Evolutionary conservation across 2,113 vertebrate genomes (phyloP), one percentile per base, ranked within the genome.

Genomic region (Macquaria ambigua): DNA sequence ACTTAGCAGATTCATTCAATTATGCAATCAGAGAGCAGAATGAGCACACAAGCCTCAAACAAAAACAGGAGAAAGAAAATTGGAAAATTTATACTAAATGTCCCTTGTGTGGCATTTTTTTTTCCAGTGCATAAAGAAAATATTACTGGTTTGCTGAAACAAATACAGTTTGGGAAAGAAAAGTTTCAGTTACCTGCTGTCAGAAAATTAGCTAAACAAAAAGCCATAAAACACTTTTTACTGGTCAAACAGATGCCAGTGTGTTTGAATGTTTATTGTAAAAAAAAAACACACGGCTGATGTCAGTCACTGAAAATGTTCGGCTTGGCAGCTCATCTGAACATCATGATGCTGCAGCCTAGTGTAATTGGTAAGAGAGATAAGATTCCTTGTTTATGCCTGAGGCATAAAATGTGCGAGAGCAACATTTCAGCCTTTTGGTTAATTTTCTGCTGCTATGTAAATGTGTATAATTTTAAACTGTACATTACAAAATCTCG

Each of bases 371-470:
- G 63, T 67, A 16, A 52, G 46, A 81, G 23, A 72, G 81, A 87
- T 82, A 83, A 74, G 50, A 81, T 56, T 77, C 56, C 41, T 76
- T 89, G 84, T 92, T 90, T 86, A 86, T 66, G 86, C 87, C 81
- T 2, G 7, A 68, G 82, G 89, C 87, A 28, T 55, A 37, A 87
- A 80, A 87, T 81, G 34, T 87, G 62, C 76, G 77, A 70, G 23
- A 71, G 74, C 28, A 68, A 82, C 46, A 74, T 90, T 84, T 82
- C 78, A 84, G 71, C 56, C 4, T 62, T 56, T 18, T 61, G 50
- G n/a, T 48, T 67, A 20, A 71, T 67, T 39, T 74, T 53, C 46
- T 28, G 18, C 73, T 62, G 25, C 46, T 69, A 46, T 69, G 55
- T 74, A 77, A 87, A 79, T 37, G n/a, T 73, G 48, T 79, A 12